These are phyloP conservation scores for Mellilla xanthometata DNA, from an alignment of 2,888 invertebrate species.

Conservation along the genomic window DNA sequence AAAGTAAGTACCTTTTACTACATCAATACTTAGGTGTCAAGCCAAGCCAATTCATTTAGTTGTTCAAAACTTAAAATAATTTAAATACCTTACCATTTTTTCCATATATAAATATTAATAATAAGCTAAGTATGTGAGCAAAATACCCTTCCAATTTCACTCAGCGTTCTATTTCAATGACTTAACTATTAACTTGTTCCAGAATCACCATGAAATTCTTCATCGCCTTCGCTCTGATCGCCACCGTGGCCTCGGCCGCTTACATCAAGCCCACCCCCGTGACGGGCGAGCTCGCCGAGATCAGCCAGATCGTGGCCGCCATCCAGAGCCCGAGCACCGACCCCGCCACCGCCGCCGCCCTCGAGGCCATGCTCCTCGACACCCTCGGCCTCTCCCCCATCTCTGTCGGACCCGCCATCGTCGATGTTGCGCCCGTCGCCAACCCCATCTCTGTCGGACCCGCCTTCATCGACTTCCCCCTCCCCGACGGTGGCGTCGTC, in stretches of 20 bases:
- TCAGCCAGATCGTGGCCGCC: slow-evolving; percentile 37
- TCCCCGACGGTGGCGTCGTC: slow-evolving; percentile 26
- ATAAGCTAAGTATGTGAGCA: no score
- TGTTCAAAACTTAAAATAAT: no score
- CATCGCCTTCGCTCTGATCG: slow-evolving; percentile 54
- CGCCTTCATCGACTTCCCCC: slow-evolving; percentile 35
- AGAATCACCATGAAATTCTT: slow-evolving; percentile 61
- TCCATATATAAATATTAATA: no score
- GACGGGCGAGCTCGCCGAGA: slow-evolving; percentile 26
- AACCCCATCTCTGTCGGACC: slow-evolving; percentile 38
- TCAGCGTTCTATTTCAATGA: no score
- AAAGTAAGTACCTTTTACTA: slow-evolving; percentile 14
- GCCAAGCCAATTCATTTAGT: no score
- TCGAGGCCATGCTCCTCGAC: slow-evolving; percentile 30
- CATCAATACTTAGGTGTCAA: no score
- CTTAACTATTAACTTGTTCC: background rate
- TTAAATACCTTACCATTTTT: no score
- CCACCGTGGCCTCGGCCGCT: slow-evolving; percentile 54
- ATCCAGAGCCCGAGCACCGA: slow-evolving; percentile 35
- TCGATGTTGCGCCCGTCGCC: no score
- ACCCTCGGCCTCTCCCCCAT: slow-evolving; percentile 24
- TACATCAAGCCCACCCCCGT: slow-evolving; percentile 34
- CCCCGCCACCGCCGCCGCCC: slow-evolving; percentile 34
- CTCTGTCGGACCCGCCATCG: slow-evolving; percentile 31
- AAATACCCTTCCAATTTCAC: no score